Base-by-base conservation (phyloP, 2,113 vertebrate species). In the Mugil cephalus region DNA sequence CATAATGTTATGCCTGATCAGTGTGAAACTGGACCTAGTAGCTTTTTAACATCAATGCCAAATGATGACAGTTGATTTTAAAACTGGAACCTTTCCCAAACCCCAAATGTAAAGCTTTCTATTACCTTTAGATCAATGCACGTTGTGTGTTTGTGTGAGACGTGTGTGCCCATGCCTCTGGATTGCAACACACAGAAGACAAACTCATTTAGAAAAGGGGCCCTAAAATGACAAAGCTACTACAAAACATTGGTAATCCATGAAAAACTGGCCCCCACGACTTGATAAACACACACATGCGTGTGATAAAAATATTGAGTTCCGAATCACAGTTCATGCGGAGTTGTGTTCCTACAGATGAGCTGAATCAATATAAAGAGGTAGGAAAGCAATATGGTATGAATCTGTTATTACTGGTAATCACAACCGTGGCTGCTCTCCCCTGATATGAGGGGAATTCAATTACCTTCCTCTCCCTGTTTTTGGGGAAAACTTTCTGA, bases 371-470 rank as follows among this genome's bases (percentile, higher is more conserved):
- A 91, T 89, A 88, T 82, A 69, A 80, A 77, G 72, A 74, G 79
- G 75, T 82, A 68, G 76, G 78, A 72, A 82, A 82, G 85, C 85
- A 89, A 85, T 89, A 85, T 75, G 83, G 73, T 76, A 79, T 80
- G 78, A 91, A 88, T 91, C 76, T 72, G 80, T 86, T 83, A 90
- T 90, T 89, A 87, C 80, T 79, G 65, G 84, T 87, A 87, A 90
- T 85, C 91, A 85, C 77, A 77, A 72, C 76, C 15, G 46, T 64
- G 77, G 83, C 81, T 80, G 71, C 74, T 77, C 47, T 62, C 76
- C 54, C 77, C 75, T 58, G 83, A 84, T 82, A 86, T 74, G 75
- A 88, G 83, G 80, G 77, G 89, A 87, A 88, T 92, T 87, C 83
- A 88, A 90, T 92, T 89, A 89, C 79, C 82, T 85, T 46, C 72